Conservation (phyloP, 2,888 invertebrate genomes). For the Dione vanillae region DNA sequence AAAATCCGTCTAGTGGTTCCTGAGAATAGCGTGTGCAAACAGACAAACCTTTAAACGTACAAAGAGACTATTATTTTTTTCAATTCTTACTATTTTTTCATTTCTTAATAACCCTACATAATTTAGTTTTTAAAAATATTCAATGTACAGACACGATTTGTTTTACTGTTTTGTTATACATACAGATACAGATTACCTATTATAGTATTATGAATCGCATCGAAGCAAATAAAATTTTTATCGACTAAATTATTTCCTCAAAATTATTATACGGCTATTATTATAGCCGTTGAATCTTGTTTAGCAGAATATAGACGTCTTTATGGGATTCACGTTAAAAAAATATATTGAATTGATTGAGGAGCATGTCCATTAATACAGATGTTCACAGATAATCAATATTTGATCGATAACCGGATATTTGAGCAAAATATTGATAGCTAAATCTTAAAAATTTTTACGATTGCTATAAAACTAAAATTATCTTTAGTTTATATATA, state of each 20-base stretch:
- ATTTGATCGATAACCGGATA: constrained; percentile 27
- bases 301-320: constrained; percentile 1
- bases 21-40: too few species aligned
- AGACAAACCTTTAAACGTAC: too few species aligned
- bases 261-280: too few species aligned
- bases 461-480: not conserved
- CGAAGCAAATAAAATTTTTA: constrained; percentile 3
- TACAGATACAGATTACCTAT: too few species aligned
- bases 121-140: too few species aligned
- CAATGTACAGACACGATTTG: too few species aligned
- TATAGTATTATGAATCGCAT: not conserved
- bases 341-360: constrained; percentile 8
- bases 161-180: too few species aligned
- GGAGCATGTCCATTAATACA: constrained; percentile 10
- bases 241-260: constrained; percentile 8
- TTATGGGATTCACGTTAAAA: not conserved
- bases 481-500: too few species aligned
- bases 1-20: too few species aligned
- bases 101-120: too few species aligned
- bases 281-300: not conserved
- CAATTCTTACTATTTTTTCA: too few species aligned
- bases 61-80: too few species aligned
- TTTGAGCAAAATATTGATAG: constrained; percentile 9
- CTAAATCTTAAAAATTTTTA: not conserved
- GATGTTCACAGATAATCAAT: constrained; percentile 20